These are phyloP conservation scores for Acronicta aceris DNA, from an alignment of 2,888 invertebrate genomes.

Conservation along the genomic window DNA sequence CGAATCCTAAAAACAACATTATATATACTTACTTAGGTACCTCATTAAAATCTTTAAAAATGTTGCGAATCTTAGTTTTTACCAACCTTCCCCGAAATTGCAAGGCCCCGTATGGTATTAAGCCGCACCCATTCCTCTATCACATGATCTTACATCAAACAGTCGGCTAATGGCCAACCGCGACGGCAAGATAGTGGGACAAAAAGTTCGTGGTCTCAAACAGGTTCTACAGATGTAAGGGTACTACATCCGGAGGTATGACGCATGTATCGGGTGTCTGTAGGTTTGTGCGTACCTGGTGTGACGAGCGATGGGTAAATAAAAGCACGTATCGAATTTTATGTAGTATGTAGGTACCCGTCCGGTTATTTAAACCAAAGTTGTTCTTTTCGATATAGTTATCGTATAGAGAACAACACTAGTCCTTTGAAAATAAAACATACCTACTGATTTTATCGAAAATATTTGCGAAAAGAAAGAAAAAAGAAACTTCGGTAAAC, in stretches of 20 bases:
- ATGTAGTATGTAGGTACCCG: constrained; percentile 2
- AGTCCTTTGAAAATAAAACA: not conserved
- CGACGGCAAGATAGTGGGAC: constrained; percentile 74
- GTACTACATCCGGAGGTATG: constrained; percentile 79
- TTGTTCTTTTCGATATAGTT: too few species aligned
- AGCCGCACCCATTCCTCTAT: constrained; percentile 63
- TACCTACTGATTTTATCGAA: not conserved
- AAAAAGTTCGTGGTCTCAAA: constrained; percentile 74
- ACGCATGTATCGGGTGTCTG: constrained; percentile 69
- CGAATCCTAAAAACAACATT: constrained; percentile 31
- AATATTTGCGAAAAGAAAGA: constrained; percentile 10
- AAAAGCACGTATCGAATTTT: constrained; percentile 27
- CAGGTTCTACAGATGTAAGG: constrained; percentile 75
- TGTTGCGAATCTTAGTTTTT: constrained; percentile 42
- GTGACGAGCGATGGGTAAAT: constrained; percentile 34
- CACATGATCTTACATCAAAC: constrained; percentile 61
- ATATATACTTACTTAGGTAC: constrained; percentile 6
- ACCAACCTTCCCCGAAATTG: constrained; percentile 56
- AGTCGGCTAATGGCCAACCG: constrained; percentile 70
- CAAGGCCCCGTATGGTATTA: constrained; percentile 56
- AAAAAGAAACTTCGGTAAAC: constrained; percentile 33
- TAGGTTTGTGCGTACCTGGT: constrained; percentile 41
- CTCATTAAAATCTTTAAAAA: constrained; percentile 39
- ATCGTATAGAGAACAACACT: too few species aligned
- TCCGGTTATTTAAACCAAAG: too few species aligned